A percentile compares a stretch with the other conserved stretches of the same genome.
Evolutionary conservation across 2,797 vertebrate species (phyloP).

Genomic region (Varecia variegata): DNA sequence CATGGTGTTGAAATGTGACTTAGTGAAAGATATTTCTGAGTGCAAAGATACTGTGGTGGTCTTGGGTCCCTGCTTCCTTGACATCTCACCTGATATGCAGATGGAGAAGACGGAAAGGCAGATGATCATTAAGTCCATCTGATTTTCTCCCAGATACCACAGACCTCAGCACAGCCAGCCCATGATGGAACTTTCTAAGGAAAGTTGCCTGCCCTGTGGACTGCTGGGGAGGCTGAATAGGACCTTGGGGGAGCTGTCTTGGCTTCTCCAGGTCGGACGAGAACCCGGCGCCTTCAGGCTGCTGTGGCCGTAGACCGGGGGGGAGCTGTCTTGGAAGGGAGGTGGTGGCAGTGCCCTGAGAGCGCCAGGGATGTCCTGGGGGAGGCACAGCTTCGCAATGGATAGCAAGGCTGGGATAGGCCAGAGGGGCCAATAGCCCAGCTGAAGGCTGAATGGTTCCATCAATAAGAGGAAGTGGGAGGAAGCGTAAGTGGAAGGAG

Average conservation of each 20-base stretch:
- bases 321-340: background rate
- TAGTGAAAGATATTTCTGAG: background rate
- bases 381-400: background rate
- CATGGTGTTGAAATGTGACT: background rate
- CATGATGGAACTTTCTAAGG: background rate
- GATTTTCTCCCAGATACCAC: background rate
- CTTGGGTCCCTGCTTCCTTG: background rate
- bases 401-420: background rate
- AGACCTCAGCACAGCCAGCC: background rate
- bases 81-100: background rate
- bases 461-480: conserved; percentile 29
- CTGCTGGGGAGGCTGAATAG: background rate
- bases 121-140: background rate
- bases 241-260: background rate
- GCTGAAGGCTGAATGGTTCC: background rate
- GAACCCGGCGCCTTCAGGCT: no score
- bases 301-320: no score
- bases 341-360: background rate
- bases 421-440: background rate
- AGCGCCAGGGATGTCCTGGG: background rate
- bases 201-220: background rate
- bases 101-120: background rate
- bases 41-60: background rate
- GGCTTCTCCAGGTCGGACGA: no score
- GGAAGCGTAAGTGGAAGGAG: background rate